Evolutionary conservation across 23 tunicate species (phyloP).

Genomic region (Clavelina lepadiformis): DNA sequence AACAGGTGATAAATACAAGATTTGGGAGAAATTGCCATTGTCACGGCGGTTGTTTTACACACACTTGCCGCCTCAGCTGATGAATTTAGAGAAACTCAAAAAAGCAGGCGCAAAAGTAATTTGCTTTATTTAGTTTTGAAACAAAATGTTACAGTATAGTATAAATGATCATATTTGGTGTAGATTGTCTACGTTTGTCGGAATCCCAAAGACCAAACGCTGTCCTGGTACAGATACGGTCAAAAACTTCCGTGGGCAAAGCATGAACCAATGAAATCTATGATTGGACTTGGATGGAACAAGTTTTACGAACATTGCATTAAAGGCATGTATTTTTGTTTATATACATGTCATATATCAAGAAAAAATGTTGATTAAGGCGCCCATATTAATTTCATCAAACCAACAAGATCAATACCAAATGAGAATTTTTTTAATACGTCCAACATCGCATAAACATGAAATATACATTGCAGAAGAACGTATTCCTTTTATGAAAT

Average conservation of each 20-base stretch:
- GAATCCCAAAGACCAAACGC: conserved; percentile 30
- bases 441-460: too few species aligned
- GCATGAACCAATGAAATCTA: conserved; percentile 25
- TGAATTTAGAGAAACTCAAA: conserved; percentile 18
- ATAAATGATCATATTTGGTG: too few species aligned
- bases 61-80: conserved; percentile 7
- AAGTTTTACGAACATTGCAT: conserved; percentile 26
- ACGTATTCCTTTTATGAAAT: too few species aligned
- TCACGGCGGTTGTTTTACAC: conserved; percentile 6
- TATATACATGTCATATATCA: background rate
- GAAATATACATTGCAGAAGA: too few species aligned
- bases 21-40: conserved; percentile 1
- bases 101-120: conserved; percentile 17
- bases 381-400: background rate
- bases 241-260: conserved; percentile 1
- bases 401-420: background rate
- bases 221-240: conserved; percentile 13
- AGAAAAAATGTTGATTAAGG: background rate
- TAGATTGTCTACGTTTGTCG: conserved; percentile 25
- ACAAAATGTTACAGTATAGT: too few species aligned
- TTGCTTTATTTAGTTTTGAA: too few species aligned
- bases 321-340: conserved; percentile 1
- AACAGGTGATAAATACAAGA: conserved; percentile 6
- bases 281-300: conserved; percentile 38
- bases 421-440: too few species aligned